These are phyloP conservation scores for Tiliqua scincoides DNA, from an alignment of 2,113 vertebrate species.

Conservation along the genomic window DNA sequence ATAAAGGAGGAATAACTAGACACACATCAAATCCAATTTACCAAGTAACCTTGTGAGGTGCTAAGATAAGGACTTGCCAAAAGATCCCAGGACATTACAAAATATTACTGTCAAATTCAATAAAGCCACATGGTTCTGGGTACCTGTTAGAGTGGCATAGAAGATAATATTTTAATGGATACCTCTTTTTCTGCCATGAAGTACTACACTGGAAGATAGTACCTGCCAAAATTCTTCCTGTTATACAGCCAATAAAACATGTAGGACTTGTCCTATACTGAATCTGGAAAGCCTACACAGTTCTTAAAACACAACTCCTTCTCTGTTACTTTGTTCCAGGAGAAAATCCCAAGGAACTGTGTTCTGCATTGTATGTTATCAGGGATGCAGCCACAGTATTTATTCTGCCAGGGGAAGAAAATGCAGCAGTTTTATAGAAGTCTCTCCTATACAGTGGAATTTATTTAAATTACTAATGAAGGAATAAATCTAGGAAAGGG, in stretches of 20 bases:
- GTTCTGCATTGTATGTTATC: constrained; percentile 5
- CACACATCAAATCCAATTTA: neutral
- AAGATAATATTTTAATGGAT: neutral
- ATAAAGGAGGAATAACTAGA: neutral
- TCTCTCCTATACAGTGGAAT: constrained; percentile 55
- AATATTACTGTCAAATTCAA: neutral
- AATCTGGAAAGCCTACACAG: neutral
- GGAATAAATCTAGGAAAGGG: constrained; percentile 66
- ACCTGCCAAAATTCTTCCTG: constrained; percentile 1
- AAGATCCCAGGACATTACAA: neutral
- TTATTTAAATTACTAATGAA: constrained; percentile 70
- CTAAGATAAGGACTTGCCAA: neutral
- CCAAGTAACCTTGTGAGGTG: neutral
- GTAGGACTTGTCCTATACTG: neutral
- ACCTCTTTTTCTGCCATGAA: neutral
- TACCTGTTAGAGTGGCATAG: neutral
- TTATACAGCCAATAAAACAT: neutral
- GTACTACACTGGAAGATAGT: neutral
- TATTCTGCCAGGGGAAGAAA: neutral
- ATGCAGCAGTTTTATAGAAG: constrained; percentile 46
- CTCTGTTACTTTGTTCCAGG: neutral
- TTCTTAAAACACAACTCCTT: neutral
- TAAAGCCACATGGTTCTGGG: neutral
- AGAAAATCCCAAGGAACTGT: neutral
- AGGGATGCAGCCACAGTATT: constrained; percentile 18